A percentile compares a stretch with the other conserved stretches of the same genome.
These are phyloP conservation scores for Potamarius usumacintae DNA, from an alignment of 2,113 vertebrate species.

Conservation along the genomic window DNA sequence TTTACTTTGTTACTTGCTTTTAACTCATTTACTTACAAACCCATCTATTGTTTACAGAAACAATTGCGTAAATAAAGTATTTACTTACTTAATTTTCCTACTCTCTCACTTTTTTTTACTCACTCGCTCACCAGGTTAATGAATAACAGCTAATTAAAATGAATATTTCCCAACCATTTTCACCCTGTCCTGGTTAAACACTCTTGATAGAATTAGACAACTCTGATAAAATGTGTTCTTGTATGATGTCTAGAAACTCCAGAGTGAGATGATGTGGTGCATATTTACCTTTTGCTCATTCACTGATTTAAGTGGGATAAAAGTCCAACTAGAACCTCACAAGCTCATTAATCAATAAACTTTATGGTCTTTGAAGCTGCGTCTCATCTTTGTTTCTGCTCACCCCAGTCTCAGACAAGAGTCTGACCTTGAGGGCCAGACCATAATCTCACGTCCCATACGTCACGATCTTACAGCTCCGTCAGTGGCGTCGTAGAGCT, in stretches of 20 bases:
- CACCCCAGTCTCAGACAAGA: not conserved
- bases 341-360: constrained; percentile 64
- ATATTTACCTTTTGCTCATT: not conserved
- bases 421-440: not conserved
- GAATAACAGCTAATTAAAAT: not conserved
- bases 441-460: not conserved
- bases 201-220: not conserved
- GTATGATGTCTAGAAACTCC: not conserved
- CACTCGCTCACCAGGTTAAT: not conserved
- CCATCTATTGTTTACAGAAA: too few species aligned
- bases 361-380: constrained; percentile 46
- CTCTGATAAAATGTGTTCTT: not conserved
- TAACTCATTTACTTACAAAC: too few species aligned
- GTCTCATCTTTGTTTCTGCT: constrained; percentile 23
- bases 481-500: not conserved
- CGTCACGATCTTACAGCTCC: not conserved
- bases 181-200: not conserved
- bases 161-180: not conserved
- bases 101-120: not conserved
- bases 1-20: too few species aligned
- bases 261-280: not conserved
- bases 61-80: too few species aligned
- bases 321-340: constrained; percentile 67
- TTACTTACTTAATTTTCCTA: too few species aligned
- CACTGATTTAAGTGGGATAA: constrained; percentile 45